Conservation (phyloP, 2,888 invertebrate genomes). For the Priocnemis perturbator region DNA sequence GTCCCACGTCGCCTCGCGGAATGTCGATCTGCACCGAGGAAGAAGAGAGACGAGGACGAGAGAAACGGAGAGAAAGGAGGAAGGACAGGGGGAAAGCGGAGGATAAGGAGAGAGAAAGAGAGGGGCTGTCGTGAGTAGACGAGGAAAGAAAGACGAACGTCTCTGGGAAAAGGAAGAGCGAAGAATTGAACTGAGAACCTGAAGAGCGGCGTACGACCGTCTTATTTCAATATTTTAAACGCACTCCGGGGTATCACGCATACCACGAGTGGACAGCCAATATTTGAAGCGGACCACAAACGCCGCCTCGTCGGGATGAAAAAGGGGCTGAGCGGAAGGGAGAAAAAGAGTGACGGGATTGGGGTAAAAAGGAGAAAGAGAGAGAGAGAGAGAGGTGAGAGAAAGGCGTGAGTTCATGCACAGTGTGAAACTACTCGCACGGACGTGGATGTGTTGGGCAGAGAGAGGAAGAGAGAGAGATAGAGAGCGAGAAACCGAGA, state of each 20-base stretch:
- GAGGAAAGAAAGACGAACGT: conserved; percentile 9
- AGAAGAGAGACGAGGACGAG: conserved; percentile 15
- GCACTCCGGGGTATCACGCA: conserved; percentile 62
- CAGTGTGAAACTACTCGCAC: not conserved
- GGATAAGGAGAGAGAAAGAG: conserved; percentile 8
- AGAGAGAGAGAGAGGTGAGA: not conserved
- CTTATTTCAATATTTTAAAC: conserved; percentile 67
- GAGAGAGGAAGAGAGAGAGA: conserved; percentile 16
- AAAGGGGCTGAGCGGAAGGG: conserved; percentile 21
- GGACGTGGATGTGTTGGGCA: not conserved
- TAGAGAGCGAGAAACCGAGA: conserved; percentile 9
- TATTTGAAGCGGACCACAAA: conserved; percentile 61
- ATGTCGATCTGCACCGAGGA: conserved; percentile 29
- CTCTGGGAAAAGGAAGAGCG: conserved; percentile 22
- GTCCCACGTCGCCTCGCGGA: conserved; percentile 26
- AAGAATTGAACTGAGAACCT: conserved; percentile 36
- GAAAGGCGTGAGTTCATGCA: not conserved
- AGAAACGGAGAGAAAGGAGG: conserved; percentile 24
- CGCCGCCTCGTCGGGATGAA: conserved; percentile 32
- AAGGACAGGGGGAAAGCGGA: conserved; percentile 8
- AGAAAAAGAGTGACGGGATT: conserved; percentile 11
- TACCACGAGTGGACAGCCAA: conserved; percentile 63
- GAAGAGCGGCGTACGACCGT: conserved; percentile 48
- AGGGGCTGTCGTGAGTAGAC: not conserved
- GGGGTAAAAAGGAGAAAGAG: not conserved